Evolutionary conservation across 2,113 vertebrate species (phyloP).

Genomic region (Morone chrysops): DNA sequence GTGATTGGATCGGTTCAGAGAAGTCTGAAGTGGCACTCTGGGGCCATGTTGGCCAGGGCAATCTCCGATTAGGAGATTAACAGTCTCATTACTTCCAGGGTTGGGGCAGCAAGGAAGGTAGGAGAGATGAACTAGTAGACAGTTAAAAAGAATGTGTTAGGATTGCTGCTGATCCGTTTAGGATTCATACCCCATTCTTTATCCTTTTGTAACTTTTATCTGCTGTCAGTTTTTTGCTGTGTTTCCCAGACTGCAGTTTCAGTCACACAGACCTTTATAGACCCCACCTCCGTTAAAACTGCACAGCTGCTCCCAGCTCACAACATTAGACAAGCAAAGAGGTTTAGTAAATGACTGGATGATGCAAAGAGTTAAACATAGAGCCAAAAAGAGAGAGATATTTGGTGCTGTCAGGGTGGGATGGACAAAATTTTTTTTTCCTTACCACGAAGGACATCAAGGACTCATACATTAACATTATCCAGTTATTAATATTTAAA

Average conservation of each 20-base stretch:
- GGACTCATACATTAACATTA: neutral
- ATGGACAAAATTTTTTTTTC: too few relatives aligned
- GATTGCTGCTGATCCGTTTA: constrained; percentile 6
- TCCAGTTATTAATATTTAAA: neutral
- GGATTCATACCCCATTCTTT: constrained; percentile 2
- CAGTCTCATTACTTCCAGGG: constrained; percentile 69
- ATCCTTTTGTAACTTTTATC: constrained; percentile 10
- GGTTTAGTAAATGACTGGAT: neutral
- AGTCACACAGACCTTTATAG: neutral
- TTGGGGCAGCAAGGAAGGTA: constrained; percentile 36
- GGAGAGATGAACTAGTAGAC: constrained; percentile 12
- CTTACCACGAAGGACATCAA: neutral
- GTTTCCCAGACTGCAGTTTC: neutral
- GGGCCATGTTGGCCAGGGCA: constrained; percentile 60
- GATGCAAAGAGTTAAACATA: neutral
- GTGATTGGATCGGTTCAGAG: constrained; percentile 53
- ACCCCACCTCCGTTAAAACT: neutral
- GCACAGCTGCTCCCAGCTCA: neutral
- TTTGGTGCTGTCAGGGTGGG: neutral
- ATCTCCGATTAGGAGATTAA: constrained; percentile 76
- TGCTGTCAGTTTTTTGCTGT: neutral
- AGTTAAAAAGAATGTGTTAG: constrained; percentile 27
- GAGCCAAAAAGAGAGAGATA: neutral
- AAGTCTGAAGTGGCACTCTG: constrained; percentile 57
- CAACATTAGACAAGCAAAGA: neutral